Conservation (phyloP, 2,888 invertebrate genomes). For the Macaria notata region DNA sequence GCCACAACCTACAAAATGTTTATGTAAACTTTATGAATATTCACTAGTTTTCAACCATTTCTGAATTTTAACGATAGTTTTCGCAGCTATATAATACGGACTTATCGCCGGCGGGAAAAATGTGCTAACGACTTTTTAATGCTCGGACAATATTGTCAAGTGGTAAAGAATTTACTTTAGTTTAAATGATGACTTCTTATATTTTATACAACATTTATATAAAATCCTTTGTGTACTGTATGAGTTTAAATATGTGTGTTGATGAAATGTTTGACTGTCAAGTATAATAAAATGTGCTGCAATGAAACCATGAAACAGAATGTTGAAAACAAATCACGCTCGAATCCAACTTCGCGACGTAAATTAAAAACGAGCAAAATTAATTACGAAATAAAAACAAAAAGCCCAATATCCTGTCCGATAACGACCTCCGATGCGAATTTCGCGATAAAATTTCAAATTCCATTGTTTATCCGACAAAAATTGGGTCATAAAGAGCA, state of each 20-base stretch:
- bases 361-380: constrained; percentile 34
- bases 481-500: constrained; percentile 74
- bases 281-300: too few species aligned
- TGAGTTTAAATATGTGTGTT: too few species aligned
- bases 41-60: constrained; percentile 37
- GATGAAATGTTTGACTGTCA: too few species aligned
- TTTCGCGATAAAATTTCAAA: constrained; percentile 66
- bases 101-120: neutral
- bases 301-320: neutral
- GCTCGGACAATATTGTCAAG: neutral
- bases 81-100: constrained; percentile 11
- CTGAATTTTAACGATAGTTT: constrained; percentile 32
- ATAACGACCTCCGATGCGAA: constrained; percentile 35
- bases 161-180: too few species aligned
- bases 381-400: constrained; percentile 38
- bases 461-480: constrained; percentile 72
- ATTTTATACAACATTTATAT: too few species aligned
- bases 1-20: constrained; percentile 35
- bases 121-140: constrained; percentile 1
- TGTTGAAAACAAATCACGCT: constrained; percentile 26
- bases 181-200: too few species aligned
- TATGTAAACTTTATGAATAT: constrained; percentile 62
- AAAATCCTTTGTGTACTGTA: too few species aligned
- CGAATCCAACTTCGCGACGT: constrained; percentile 27
- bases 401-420: constrained; percentile 33